These are phyloP conservation scores for Folsomia manolachei DNA, from an alignment of 2,888 invertebrate genomes.

Conservation along the genomic window DNA sequence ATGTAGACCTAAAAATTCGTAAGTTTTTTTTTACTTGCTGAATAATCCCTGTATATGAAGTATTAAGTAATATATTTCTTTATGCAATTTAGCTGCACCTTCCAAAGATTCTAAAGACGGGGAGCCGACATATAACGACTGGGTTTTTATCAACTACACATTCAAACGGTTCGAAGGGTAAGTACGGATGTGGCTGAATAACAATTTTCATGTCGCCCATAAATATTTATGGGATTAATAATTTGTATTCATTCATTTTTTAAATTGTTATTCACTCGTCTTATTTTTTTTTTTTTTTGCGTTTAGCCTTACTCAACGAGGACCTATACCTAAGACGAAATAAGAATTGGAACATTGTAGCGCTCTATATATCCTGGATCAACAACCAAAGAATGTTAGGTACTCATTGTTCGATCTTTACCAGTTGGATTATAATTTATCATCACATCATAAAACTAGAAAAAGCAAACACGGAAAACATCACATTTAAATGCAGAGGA, in stretches of 20 bases:
- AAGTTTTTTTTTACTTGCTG: conserved; percentile 63
- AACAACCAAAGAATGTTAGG: neutral
- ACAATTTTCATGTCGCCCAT: too few relatives aligned
- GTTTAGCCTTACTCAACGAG: conserved; percentile 47
- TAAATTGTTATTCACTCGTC: neutral
- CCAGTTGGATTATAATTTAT: neutral
- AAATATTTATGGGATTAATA: conserved; percentile 74
- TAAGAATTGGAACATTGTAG: conserved; percentile 6
- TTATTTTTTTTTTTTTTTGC: neutral
- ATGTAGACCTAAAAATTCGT: conserved; percentile 98
- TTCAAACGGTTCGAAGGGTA: conserved; percentile 96
- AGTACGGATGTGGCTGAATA: too few relatives aligned
- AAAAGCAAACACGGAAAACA: too few relatives aligned
- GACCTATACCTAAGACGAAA: conserved; percentile 47
- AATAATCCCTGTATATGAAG: conserved; percentile 50
- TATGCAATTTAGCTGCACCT: conserved; percentile 78
- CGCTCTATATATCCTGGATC: conserved; percentile 4
- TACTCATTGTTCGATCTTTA: conserved; percentile 8
- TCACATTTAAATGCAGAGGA: too few relatives aligned
- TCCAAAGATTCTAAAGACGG: conserved; percentile 75
- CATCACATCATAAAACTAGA: neutral
- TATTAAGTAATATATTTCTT: too few relatives aligned
- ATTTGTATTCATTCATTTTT: neutral
- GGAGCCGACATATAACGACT: conserved; percentile 87
- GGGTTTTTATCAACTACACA: conserved; percentile 99